Conservation (phyloP, 2,888 invertebrate genomes). For the Julus scandinavius region DNA sequence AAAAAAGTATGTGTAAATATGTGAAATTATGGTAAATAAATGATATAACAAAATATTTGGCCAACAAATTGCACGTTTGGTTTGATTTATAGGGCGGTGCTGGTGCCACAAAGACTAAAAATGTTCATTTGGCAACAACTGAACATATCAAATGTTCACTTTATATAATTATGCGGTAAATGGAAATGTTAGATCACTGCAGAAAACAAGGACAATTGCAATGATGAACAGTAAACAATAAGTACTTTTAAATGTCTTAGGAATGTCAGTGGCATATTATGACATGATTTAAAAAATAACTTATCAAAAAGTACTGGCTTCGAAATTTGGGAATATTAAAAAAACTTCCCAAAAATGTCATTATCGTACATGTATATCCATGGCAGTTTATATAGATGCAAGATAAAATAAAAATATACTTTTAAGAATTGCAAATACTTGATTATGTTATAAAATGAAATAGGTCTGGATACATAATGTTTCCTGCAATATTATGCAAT, state of each 20-base stretch:
- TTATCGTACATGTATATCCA: neutral
- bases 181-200: neutral
- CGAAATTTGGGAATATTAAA: too few species aligned
- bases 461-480: neutral
- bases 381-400: neutral
- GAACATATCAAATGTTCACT: neutral
- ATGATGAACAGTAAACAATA: too few species aligned
- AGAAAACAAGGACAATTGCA: too few species aligned
- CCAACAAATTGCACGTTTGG: neutral
- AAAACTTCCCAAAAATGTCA: neutral
- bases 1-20: constrained; percentile 31
- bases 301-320: too few species aligned
- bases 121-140: neutral
- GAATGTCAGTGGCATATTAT: too few species aligned
- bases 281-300: too few species aligned
- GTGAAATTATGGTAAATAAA: constrained; percentile 40
- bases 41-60: constrained; percentile 20
- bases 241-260: too few species aligned
- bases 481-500: neutral
- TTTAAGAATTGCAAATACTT: neutral
- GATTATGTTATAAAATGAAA: neutral
- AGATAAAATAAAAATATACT: neutral
- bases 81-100: neutral
- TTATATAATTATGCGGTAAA: neutral
- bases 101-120: neutral